Evolutionary conservation across 1,140 invertebrate species (phyloP).

Genomic region (Spodoptera frugiperda): DNA sequence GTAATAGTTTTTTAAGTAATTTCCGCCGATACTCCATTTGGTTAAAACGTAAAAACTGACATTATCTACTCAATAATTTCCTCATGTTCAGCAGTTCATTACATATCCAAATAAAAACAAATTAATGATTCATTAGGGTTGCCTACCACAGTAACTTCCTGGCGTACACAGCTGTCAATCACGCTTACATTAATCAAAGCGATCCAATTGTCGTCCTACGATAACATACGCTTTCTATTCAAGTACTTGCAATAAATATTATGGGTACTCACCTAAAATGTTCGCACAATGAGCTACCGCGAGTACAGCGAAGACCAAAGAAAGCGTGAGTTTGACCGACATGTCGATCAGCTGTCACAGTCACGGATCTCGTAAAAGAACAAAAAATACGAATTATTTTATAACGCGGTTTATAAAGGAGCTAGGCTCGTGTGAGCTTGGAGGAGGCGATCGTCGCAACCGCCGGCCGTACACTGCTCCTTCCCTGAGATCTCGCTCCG

Average conservation of each 20-base stretch:
- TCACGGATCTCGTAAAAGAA: slow-evolving; percentile 39
- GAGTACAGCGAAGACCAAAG: slow-evolving; percentile 63
- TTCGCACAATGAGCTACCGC: slow-evolving; percentile 65
- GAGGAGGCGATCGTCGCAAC: slow-evolving; percentile 72
- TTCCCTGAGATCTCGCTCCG: slow-evolving; percentile 73
- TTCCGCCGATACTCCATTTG: too few species aligned
- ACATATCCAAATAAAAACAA: slow-evolving; percentile 1
- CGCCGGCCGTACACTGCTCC: slow-evolving; percentile 75
- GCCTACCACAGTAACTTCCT: slow-evolving; percentile 33
- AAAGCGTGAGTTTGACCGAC: slow-evolving; percentile 75
- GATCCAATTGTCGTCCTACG: slow-evolving; percentile 25
- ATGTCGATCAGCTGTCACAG: slow-evolving; percentile 55
- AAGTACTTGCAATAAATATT: slow-evolving; percentile 51
- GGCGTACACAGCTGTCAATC: slow-evolving; percentile 29
- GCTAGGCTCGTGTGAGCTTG: slow-evolving; percentile 52
- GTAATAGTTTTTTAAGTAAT: too few species aligned
- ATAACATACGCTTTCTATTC: slow-evolving; percentile 60
- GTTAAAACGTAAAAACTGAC: too few species aligned
- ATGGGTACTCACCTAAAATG: slow-evolving; percentile 76
- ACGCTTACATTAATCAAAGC: slow-evolving; percentile 34
- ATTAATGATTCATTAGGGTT: slow-evolving; percentile 22
- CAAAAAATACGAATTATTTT: slow-evolving; percentile 53
- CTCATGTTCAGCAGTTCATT: slow-evolving; percentile 9
- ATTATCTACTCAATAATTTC: slow-evolving; percentile 6
- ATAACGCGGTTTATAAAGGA: slow-evolving; percentile 55